Evolutionary conservation across 2,797 vertebrate species (phyloP), one percentile per base, ranked within the genome.

Genomic region (Karalla daura): DNA sequence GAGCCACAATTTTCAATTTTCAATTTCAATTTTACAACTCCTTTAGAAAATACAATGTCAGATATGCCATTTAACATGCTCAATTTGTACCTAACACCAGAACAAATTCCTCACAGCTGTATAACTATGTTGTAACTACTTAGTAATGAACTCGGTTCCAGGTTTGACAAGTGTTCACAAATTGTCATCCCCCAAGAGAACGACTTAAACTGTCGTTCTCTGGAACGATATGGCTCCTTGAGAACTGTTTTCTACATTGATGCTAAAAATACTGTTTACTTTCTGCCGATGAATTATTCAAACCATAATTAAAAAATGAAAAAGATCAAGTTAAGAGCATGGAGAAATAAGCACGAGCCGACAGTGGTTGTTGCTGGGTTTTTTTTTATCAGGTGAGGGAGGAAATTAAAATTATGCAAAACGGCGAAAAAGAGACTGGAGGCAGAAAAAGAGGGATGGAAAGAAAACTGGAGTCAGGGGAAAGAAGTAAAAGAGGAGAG

Each of bases 351-450:
- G 77, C 63, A 51, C 12, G 30, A 55, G 28, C 21, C 76, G 70
- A 78, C 54, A 56, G 39, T 40, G 52, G 18, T 54, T 53, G 60
- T 36, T 74, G 33, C 21, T 6, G 30, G 59, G 55, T 64, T 30
- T 77, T 71, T 68, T 64, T 30, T 77, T 71, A 65, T 63, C 0
- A 28, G 40, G 37, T 62, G 20, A 62, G 72, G 46, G 28, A 74
- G 23, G 36, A 82, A 82, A 84, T 82, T 68, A 53, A 84, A 79
- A 84, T 83, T 75, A 81, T 83, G 74, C 67, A 70, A 71, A 76
- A 76, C 36, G 46, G 44, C n/a, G 51, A 36, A 61, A 67, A 51
- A 59, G 50, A 67, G 41, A 77, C 66, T 43, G 13, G 37, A 67
- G 78, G 70, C 59, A 63, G 41, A 76, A 52, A 70, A 67, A 64